Evolutionary conservation across 2,888 invertebrate genomes (phyloP), one percentile per base, ranked within the genome.

Genomic region (Brenthis hecate): DNA sequence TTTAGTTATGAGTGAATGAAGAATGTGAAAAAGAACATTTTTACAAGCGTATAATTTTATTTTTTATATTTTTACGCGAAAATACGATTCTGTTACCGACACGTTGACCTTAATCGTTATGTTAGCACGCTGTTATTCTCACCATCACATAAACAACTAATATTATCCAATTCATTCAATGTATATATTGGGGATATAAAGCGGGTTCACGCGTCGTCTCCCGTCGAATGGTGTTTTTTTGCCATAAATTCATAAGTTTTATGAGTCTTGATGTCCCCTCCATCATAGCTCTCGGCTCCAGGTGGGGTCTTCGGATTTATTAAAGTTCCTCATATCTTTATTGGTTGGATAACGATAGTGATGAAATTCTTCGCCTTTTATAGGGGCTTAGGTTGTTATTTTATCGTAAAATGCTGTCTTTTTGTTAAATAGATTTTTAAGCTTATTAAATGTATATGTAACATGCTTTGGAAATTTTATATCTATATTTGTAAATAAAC

Each of bases 191-290:
- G 50, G 54, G 58, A 50, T 50, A 28, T 32, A 48, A 60, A 63
- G 53, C 58, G 51, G 48, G 58, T 67, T 73, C 65, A 65, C 66
- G 71, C 73, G 54, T 72, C 70, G 72, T 75, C 72, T 70, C 73
- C 54, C 76, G 73, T 76, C 69, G 75, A 70, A 78, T 79, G 79
- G 77, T 83, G 83, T 85, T 84, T 86, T 84, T 86, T 84, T 75
- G 76, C 76, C 82, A 83, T 88, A 87, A 87, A 87, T 87, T 83
- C 78, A 78, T 80, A 83, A 84, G 84, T 87, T 86, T 76, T 73
- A 74, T 58, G 75, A 75, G 68, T 71, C 61, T 56, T 67, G 76
- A 73, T 74, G 80, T 72, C 65, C 77, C 75, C 77, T 83, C 82
- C 81, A 79, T 79, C 77, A 76, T 77, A 81, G 82, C 82, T 85